A percentile compares a stretch with the other conserved stretches of the same genome.
phyloP scores from a whole-genome alignment of 1,140 invertebrate species.

The Acyrthosiphon pisum region DNA sequence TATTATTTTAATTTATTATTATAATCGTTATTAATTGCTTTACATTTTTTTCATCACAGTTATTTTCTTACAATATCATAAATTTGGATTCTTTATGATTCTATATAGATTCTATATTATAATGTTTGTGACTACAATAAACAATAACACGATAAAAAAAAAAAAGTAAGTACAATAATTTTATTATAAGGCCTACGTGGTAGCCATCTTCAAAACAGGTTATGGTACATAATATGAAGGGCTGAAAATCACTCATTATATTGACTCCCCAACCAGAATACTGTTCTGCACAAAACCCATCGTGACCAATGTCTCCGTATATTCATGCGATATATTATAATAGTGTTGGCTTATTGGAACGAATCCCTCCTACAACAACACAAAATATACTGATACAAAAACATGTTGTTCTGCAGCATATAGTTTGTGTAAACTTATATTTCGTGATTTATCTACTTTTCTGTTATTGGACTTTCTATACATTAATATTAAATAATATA shows the following conservation, averaged over 20 bases:
- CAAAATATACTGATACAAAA: not conserved
- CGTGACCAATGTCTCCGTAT: not conserved
- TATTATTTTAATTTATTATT: too few species aligned
- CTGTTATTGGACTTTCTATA: constrained; percentile 16
- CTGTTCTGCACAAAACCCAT: not conserved
- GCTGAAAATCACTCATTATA: not conserved
- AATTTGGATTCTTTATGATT: too few species aligned
- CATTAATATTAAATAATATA: too few species aligned
- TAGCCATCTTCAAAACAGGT: not conserved
- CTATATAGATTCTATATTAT: too few species aligned
- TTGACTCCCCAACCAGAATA: not conserved
- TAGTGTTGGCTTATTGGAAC: constrained; percentile 1
- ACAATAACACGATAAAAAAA: not conserved
- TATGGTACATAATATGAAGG: not conserved
- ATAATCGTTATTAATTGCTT: too few species aligned
- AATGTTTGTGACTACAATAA: not conserved
- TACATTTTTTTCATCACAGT: too few species aligned
- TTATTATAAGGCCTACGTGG: not conserved
- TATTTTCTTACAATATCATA: too few species aligned
- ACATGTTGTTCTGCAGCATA: not conserved
- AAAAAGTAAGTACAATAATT: not conserved
- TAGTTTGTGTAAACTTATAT: not conserved
- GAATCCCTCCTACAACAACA: not conserved
- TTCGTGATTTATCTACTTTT: constrained; percentile 34
- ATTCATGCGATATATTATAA: not conserved